Conservation (phyloP, 2,888 invertebrate genomes). For the Neoitamus cyanurus region DNA sequence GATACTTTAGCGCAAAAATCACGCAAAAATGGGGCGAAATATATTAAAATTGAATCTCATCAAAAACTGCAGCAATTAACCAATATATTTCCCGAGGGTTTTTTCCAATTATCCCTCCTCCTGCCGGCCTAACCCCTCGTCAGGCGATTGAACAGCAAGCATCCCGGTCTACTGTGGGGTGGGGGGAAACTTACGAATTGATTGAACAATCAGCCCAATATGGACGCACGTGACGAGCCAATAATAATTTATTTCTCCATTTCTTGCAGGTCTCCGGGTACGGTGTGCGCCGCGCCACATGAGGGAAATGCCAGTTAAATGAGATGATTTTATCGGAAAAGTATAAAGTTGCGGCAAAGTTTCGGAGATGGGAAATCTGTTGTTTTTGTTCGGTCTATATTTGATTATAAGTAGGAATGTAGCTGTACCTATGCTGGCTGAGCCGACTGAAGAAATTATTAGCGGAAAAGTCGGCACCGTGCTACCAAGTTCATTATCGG, state of each 20-base stretch:
- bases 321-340: conserved; percentile 29
- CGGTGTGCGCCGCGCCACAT: not conserved
- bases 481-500: not conserved
- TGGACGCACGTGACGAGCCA: conserved; percentile 4
- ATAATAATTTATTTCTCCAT: conserved; percentile 17
- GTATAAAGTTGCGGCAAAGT: not conserved
- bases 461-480: not conserved
- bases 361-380: conserved; percentile 36
- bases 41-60: not conserved
- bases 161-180: not conserved
- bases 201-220: conserved; percentile 22
- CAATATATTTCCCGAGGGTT: not conserved
- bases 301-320: conserved; percentile 25
- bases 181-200: not conserved
- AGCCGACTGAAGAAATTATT: not conserved
- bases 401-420: conserved; percentile 15
- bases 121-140: not conserved
- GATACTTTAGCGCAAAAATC: no score
- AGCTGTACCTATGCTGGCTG: not conserved
- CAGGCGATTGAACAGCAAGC: not conserved
- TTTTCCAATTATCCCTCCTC: not conserved
- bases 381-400: not conserved
- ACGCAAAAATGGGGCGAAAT: no score
- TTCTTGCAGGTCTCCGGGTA: not conserved
- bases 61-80: not conserved